Base-by-base conservation (phyloP, 2,113 vertebrate species). In the Catharus minimus region DNA sequence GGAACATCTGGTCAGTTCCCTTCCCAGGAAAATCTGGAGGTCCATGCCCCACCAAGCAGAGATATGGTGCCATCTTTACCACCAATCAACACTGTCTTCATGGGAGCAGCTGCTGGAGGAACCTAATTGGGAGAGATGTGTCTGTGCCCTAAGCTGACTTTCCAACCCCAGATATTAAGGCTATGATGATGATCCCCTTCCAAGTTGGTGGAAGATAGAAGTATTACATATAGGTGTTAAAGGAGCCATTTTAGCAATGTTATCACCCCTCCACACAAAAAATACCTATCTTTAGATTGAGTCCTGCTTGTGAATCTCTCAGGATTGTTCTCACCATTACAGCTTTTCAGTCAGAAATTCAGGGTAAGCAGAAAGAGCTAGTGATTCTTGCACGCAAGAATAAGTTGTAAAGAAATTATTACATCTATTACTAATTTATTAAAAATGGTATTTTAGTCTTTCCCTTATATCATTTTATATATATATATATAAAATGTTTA, bases 11-110 rank as follows among this genome's bases (percentile, higher is more conserved):
- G 76, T 74, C 97, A 98, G 39, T 99, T 98, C 94, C 78, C 97
- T 88, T 95, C 97, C 49, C 99, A 98, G 96, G 98, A 99, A 79
- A 84, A 95, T 68, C 52, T 99, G 96, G 97, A 99, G 12, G 93
- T 98, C 57, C 97, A 98, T 64, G 98, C 97, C 11, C 92, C 95
- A 5, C 91, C 96, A 16, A 96, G 93, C 16, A 97, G 98, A 92
- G 98, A 99, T 82, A 97, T 98, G 95, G 98, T 98, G 57, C 98
- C 99, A 8, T 99, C 98, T 46, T 97, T 99, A 86, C 99, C 99
- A 55, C 99, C 99, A 86, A 99, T 99, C 97, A 99, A 99, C 88
- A 99, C 99, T 5, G 99, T 99, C 86, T 99, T 99, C 94, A 99
- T 99, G 99, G 99, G 98, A 80, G 86, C 98, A 41, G 96, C 98